Evolutionary conservation across 1,140 invertebrate species (phyloP).

Genomic region (Lepidurus apus): DNA sequence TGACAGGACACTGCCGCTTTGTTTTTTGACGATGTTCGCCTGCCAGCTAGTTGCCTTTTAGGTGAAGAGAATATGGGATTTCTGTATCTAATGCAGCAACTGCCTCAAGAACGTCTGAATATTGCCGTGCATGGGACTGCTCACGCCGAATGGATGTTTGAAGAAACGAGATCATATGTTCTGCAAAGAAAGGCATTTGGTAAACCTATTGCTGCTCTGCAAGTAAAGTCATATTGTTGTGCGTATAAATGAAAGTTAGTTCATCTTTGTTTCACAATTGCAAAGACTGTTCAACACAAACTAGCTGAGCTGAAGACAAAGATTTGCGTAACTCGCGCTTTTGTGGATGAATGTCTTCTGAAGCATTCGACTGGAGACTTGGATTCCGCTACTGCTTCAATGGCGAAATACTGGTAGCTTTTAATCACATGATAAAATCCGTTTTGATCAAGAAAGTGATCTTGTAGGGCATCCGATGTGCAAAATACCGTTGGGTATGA

Average conservation of each 20-base stretch:
- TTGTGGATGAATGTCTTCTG: constrained; percentile 48
- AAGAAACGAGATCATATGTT: constrained; percentile 49
- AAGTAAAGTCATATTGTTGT: constrained; percentile 39
- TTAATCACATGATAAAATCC: background rate
- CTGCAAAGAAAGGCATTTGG: constrained; percentile 50
- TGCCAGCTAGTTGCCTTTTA: constrained; percentile 46
- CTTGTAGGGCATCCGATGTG: constrained; percentile 41
- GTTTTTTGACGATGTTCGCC: constrained; percentile 51
- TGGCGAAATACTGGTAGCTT: constrained; percentile 49
- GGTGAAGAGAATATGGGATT: constrained; percentile 50
- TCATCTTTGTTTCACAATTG: background rate
- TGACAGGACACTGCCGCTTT: constrained; percentile 50
- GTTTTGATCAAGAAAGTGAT: background rate
- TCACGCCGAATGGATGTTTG: constrained; percentile 49
- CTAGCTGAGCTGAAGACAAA: constrained; percentile 51
- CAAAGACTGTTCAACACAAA: constrained; percentile 49
- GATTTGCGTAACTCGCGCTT: constrained; percentile 46
- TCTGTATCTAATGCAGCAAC: constrained; percentile 50
- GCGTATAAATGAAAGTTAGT: background rate
- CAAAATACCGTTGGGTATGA: constrained; percentile 47
- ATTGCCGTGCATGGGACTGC: constrained; percentile 45
- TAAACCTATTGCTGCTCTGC: constrained; percentile 46
- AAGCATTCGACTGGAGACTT: constrained; percentile 44
- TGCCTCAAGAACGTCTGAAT: constrained; percentile 49
- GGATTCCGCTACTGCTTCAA: constrained; percentile 47